phyloP scores from a whole-genome alignment of 53 echinoderm and acorn worm genomes.

The Zoroaster sp. region DNA sequence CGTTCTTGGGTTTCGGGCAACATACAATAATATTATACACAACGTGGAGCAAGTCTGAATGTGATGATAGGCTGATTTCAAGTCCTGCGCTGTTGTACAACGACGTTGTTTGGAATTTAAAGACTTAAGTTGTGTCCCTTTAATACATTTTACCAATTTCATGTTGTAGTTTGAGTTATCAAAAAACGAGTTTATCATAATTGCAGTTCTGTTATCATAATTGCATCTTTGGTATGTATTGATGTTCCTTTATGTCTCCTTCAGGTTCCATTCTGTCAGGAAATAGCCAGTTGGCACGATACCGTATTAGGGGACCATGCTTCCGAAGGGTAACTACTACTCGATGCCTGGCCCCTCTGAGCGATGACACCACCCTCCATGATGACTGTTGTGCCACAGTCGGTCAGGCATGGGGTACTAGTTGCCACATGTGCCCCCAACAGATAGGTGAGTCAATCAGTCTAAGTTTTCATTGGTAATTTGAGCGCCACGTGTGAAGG shows the following conservation, averaged over 20 bases:
- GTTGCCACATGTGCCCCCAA: constrained; percentile 91
- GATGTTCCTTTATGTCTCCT: background rate
- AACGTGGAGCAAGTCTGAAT: too few relatives aligned
- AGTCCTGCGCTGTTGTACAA: too few relatives aligned
- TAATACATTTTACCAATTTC: too few relatives aligned
- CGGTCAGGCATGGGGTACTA: constrained; percentile 88
- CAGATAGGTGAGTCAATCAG: constrained; percentile 67
- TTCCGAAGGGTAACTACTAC: constrained; percentile 73
- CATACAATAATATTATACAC: too few relatives aligned
- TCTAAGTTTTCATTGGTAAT: background rate
- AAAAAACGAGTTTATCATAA: too few relatives aligned
- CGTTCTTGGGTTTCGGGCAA: too few relatives aligned
- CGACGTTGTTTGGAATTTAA: too few relatives aligned
- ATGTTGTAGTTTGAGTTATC: too few relatives aligned
- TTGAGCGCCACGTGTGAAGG: too few relatives aligned
- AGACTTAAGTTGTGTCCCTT: too few relatives aligned
- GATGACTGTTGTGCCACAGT: constrained; percentile 96
- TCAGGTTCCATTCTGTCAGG: constrained; percentile 1
- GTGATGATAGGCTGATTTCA: too few relatives aligned
- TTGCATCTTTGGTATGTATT: background rate
- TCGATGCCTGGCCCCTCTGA: constrained; percentile 85
- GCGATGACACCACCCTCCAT: constrained; percentile 80
- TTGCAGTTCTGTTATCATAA: background rate
- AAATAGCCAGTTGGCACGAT: constrained; percentile 66
- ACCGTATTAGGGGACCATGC: constrained; percentile 83